Percentiles rank a stretch among this genome's conserved stretches.
Conservation (phyloP, 2,113 vertebrate species). For the human region DNA sequence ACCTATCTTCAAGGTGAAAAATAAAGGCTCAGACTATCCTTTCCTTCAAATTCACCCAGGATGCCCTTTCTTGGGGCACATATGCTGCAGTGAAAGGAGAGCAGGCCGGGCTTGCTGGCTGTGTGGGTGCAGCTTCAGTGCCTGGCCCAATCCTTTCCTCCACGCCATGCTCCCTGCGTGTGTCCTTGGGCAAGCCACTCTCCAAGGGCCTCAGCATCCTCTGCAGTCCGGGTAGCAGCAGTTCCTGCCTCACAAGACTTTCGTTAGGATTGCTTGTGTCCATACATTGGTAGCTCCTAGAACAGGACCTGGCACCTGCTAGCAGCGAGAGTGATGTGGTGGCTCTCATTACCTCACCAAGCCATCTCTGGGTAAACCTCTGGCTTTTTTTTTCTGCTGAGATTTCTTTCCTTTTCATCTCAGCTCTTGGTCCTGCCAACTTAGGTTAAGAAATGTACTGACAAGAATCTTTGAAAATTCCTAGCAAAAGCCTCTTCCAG, state of each 20-base stretch:
- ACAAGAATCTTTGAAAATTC: background rate
- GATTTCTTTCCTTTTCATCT: background rate
- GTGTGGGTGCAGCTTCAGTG: accelerated
- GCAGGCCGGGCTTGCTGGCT: background rate
- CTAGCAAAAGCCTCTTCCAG: background rate
- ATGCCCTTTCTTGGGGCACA: background rate
- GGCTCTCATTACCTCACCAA: background rate
- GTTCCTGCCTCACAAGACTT: background rate
- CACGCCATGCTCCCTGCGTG: accelerated
- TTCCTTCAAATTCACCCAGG: background rate
- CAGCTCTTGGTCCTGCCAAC: background rate
- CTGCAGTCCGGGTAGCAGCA: too few species aligned
- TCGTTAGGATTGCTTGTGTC: background rate
- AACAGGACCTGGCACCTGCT: background rate
- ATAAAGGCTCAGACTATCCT: background rate
- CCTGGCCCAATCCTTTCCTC: too few species aligned
- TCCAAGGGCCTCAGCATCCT: background rate
- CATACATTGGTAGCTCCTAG: background rate
- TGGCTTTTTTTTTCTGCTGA: background rate
- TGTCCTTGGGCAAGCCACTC: background rate
- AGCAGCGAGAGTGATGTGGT: background rate
- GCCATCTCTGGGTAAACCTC: background rate
- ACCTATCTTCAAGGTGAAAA: background rate
- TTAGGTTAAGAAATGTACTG: background rate
- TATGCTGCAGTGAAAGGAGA: background rate